Evolutionary conservation across 2,113 vertebrate genomes (phyloP), one percentile per base, ranked within the genome.

Genomic region (Percina caprodes): DNA sequence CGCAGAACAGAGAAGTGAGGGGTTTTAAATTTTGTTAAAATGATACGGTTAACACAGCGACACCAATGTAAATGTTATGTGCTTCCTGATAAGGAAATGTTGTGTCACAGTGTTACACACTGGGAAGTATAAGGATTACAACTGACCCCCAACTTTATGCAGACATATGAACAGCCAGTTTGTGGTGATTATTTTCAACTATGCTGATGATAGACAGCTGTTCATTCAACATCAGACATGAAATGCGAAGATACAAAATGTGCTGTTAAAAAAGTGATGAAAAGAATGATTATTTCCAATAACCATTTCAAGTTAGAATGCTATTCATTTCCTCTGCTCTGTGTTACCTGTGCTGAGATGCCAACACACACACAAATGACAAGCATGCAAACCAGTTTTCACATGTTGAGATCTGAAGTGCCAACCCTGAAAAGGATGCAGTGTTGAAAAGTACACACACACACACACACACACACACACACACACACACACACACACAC

Each of bases 321-420:
- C 24, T 48, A 21, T 52, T 8, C 23, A n/a, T 46, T 52, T 3
- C 7, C 3, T 51, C 5, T 46, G 33, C 46, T 30, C 18, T 45
- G 8, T 70, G 54, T 45, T 61, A 5, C 7, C 18, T 60, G 19
- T 18, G 30, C 60, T 30, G 3, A 66, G 48, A 66, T 30, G 35
- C 10, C 56, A 70, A 59, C 74, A 74, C 23, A 63, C 42, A 23
- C 49, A 61, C 70, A 62, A 13, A 26, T 61, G 46, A 63, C 61
- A 77, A 69, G 39, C 72, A 56, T 51, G 26, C 23, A 74, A 59
- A 79, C 84, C 65, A 63, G 62, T 84, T 86, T 68, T 39, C 71
- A 80, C 74, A 69, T 69, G 75, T 81, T 78, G 52, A 59, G 4
- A 55, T 56, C 16, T 54, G 16, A 65, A 61, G n/a, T 69, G 14